Evolutionary conservation across 2,888 invertebrate species (phyloP).

Genomic region (Metellina segmentata): DNA sequence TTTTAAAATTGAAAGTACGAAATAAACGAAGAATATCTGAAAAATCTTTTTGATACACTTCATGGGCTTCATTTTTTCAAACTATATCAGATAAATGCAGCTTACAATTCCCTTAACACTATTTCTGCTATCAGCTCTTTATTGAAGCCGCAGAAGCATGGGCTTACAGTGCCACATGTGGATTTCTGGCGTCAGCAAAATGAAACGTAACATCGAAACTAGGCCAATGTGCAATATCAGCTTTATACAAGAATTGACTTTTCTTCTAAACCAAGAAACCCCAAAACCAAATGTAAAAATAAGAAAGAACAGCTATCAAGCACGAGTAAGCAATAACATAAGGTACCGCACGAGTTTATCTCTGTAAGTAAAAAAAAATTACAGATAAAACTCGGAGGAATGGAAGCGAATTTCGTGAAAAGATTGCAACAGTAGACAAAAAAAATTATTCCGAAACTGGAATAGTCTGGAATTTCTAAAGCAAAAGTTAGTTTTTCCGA

Average conservation of each 20-base stretch:
- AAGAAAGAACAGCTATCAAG: background rate
- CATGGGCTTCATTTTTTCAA: no score
- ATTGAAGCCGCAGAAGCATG: background rate
- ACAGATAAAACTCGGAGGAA: background rate
- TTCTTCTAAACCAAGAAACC: background rate
- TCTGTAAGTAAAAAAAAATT: background rate
- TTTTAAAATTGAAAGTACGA: no score
- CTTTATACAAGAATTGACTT: background rate
- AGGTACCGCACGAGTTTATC: background rate
- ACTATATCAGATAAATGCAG: no score
- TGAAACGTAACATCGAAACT: background rate
- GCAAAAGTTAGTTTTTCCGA: conserved; percentile 33
- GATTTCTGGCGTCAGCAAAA: background rate
- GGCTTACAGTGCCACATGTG: background rate
- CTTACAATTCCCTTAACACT: background rate
- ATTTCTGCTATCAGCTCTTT: background rate
- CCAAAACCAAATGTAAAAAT: background rate
- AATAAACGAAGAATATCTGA: no score
- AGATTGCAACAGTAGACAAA: background rate
- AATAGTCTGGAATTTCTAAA: background rate
- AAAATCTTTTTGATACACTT: no score
- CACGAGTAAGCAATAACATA: background rate
- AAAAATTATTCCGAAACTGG: background rate
- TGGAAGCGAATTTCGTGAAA: background rate
- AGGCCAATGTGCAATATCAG: conserved; percentile 1